These are phyloP conservation scores for Acanthococcus lagerstroemiae DNA, from an alignment of 2,888 invertebrate genomes.

Conservation along the genomic window DNA sequence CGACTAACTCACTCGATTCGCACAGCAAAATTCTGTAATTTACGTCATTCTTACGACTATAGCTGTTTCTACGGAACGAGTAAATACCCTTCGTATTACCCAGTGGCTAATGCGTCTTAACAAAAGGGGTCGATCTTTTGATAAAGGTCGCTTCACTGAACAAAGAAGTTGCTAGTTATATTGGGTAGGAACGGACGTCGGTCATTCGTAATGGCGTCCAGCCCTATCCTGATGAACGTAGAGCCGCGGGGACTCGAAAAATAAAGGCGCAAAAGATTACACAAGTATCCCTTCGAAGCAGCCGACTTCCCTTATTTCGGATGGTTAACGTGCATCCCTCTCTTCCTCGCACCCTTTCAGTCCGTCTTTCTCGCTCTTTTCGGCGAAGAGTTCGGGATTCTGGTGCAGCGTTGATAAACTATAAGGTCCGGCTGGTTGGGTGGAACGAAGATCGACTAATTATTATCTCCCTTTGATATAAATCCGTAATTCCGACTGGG, in stretches of 20 bases:
- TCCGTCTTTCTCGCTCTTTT: not conserved
- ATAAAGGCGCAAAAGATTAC: constrained; percentile 26
- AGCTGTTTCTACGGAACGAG: not conserved
- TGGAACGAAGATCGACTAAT: no score
- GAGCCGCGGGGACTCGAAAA: constrained; percentile 18
- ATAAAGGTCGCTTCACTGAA: constrained; percentile 17
- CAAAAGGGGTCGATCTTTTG: constrained; percentile 22
- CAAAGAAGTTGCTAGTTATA: constrained; percentile 21
- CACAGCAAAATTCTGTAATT: constrained; percentile 9
- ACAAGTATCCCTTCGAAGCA: constrained; percentile 17
- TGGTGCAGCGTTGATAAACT: no score
- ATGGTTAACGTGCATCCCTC: constrained; percentile 6
- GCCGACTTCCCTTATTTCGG: constrained; percentile 15
- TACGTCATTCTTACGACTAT: not conserved
- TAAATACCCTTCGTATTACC: constrained; percentile 15
- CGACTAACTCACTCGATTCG: no score
- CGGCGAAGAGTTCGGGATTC: no score
- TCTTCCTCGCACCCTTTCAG: constrained; percentile 7
- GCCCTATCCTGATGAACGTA: constrained; percentile 19
- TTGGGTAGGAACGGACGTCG: constrained; percentile 20
- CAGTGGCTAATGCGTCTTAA: constrained; percentile 13
- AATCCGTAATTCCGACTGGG: no score
- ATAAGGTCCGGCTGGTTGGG: no score
- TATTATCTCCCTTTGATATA: no score
- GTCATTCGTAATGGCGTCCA: constrained; percentile 26